A percentile compares a stretch with the other conserved stretches of the same genome.
These are phyloP conservation scores for Tiliacea aurago DNA, from an alignment of 2,888 invertebrate species.

Conservation along the genomic window DNA sequence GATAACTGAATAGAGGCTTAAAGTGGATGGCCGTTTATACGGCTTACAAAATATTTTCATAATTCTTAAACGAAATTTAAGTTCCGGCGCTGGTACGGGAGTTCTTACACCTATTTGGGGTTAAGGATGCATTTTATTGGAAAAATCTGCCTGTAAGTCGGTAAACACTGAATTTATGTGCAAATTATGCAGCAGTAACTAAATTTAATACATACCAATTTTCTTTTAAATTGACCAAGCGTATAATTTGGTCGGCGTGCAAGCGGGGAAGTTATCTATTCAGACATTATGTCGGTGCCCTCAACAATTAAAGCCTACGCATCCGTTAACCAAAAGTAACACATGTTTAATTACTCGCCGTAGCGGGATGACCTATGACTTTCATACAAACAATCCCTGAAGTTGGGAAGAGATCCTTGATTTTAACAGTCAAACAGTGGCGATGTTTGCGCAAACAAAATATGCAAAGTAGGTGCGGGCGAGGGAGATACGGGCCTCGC, in stretches of 20 bases:
- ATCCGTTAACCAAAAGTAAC: conserved; percentile 68
- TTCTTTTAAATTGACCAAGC: conserved; percentile 37
- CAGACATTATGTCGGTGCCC: conserved; percentile 36
- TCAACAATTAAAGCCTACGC: conserved; percentile 57
- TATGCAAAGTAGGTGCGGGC: conserved; percentile 89
- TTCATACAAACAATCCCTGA: conserved; percentile 65
- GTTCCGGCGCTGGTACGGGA: conserved; percentile 15
- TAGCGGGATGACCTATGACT: conserved; percentile 76
- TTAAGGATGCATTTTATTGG: conserved; percentile 33
- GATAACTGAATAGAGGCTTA: conserved; percentile 69
- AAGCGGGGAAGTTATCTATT: conserved; percentile 48
- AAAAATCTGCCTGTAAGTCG: conserved; percentile 13
- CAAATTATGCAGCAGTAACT: conserved; percentile 29
- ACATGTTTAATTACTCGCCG: conserved; percentile 72
- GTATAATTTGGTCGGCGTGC: conserved; percentile 36
- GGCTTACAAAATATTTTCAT: conserved; percentile 64
- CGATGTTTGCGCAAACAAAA: conserved; percentile 88
- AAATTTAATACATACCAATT: conserved; percentile 23
- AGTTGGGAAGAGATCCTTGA: conserved; percentile 84
- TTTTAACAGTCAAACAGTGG: conserved; percentile 88
- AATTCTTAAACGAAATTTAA: conserved; percentile 60
- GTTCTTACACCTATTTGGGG: conserved; percentile 24
- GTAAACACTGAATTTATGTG: conserved; percentile 18
- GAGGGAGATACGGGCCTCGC: conserved; percentile 83
- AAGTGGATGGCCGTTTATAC: conserved; percentile 66